Percentiles rank a stretch among this genome's conserved stretches.
Evolutionary conservation across 2,113 vertebrate genomes (phyloP).

Genomic region (Otis tarda): DNA sequence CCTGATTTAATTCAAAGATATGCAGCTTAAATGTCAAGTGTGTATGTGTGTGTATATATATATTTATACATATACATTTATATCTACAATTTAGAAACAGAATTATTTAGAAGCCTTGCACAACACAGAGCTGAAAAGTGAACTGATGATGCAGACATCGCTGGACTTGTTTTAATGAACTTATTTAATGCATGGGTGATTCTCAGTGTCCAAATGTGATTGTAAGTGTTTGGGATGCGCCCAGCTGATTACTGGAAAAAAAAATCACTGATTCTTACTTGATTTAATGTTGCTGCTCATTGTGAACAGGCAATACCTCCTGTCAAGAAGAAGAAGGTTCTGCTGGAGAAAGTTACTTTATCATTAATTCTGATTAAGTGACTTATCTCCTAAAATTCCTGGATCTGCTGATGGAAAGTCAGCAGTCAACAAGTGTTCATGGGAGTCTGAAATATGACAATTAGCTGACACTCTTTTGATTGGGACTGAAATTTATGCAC

Average conservation of each 20-base stretch:
- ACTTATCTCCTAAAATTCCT: not conserved
- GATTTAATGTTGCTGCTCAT: not conserved
- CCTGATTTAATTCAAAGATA: slow-evolving; percentile 48
- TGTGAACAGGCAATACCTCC: not conserved
- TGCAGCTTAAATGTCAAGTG: slow-evolving; percentile 42
- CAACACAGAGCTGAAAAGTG: slow-evolving; percentile 14
- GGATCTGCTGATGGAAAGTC: not conserved
- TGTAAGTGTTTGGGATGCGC: not conserved
- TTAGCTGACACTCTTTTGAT: not conserved
- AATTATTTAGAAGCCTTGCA: not conserved
- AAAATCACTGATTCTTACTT: not conserved
- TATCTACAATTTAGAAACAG: slow-evolving; percentile 30
- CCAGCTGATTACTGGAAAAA: not conserved
- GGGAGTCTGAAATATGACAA: not conserved
- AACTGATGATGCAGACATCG: not conserved
- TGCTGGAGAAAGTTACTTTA: not conserved
- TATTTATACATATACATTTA: not conserved
- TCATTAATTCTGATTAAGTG: not conserved
- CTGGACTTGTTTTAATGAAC: not conserved
- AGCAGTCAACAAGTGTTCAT: not conserved
- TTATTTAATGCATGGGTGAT: not conserved
- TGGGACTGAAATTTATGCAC: not conserved
- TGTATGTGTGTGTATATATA: not conserved
- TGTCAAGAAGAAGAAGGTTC: not conserved
- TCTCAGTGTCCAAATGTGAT: not conserved